Conservation (phyloP, 2,113 vertebrate species). For the Ammospiza nelsoni region DNA sequence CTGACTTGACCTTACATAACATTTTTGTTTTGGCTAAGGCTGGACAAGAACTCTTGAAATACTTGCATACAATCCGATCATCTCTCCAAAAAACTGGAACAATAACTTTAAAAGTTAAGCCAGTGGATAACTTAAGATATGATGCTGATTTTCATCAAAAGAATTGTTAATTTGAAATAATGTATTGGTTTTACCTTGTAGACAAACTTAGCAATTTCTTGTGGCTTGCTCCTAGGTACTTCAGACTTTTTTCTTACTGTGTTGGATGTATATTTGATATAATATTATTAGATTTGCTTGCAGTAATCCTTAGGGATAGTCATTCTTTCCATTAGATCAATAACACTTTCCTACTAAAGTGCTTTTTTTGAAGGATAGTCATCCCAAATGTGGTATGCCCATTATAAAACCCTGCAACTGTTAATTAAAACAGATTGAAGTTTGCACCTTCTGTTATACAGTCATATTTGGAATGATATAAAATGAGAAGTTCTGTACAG, state of each 20-base stretch:
- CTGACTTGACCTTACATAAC: constrained; percentile 25
- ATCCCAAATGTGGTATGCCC: not conserved
- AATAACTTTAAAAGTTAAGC: not conserved
- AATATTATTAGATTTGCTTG: not conserved
- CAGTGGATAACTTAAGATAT: not conserved
- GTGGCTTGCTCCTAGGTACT: not conserved
- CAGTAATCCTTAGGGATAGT: not conserved
- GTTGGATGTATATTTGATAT: not conserved
- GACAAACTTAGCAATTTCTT: not conserved
- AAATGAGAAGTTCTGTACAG: not conserved
- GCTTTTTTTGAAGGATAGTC: not conserved
- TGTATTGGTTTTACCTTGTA: not conserved
- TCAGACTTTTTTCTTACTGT: not conserved
- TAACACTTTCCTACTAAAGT: not conserved
- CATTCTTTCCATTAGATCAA: not conserved
- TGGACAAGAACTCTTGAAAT: not conserved
- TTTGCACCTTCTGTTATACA: constrained; percentile 28
- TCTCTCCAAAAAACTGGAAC: not conserved
- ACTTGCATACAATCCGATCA: not conserved
- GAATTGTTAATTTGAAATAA: not conserved
- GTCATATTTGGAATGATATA: not conserved
- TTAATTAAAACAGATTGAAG: not conserved
- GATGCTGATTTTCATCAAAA: not conserved
- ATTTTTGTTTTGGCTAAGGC: not conserved
- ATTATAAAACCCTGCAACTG: not conserved